These are phyloP conservation scores for Cylindroiulus punctatus DNA, from an alignment of 2,888 invertebrate genomes.

Conservation along the genomic window DNA sequence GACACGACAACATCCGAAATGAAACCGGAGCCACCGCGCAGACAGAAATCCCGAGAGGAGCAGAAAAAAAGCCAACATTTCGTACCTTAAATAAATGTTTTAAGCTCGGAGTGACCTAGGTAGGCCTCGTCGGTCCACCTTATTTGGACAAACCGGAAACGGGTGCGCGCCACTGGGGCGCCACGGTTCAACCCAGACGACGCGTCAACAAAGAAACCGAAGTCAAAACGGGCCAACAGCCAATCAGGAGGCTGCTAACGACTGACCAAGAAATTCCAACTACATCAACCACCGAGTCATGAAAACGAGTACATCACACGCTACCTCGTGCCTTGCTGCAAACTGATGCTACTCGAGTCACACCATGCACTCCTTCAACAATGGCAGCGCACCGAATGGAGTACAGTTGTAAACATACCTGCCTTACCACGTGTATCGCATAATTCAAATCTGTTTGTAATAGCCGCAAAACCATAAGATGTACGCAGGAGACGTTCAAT, in stretches of 20 bases:
- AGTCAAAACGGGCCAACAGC: background rate
- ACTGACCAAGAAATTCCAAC: background rate
- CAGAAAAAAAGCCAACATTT: background rate
- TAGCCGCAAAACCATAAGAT: too few species aligned
- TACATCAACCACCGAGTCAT: background rate
- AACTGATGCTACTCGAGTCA: too few species aligned
- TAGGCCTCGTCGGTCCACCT: slow-evolving; percentile 21
- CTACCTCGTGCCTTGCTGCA: too few species aligned
- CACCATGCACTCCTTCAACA: too few species aligned
- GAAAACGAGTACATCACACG: background rate
- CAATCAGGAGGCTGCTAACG: background rate
- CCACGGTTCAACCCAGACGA: slow-evolving; percentile 6
- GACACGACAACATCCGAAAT: slow-evolving; percentile 46
- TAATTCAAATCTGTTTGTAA: too few species aligned
- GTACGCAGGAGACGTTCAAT: too few species aligned
- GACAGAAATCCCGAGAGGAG: slow-evolving; percentile 32
- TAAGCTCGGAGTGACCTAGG: slow-evolving; percentile 25
- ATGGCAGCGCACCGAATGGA: too few species aligned
- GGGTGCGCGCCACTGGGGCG: background rate
- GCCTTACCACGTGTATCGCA: too few species aligned
- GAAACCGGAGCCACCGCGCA: slow-evolving; percentile 48
- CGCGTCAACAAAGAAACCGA: background rate
- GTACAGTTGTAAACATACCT: too few species aligned
- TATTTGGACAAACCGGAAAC: slow-evolving; percentile 27
- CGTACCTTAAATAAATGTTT: slow-evolving; percentile 30